phyloP scores from a whole-genome alignment of 2,888 invertebrate species.

The Megalurothrips usitatus region DNA sequence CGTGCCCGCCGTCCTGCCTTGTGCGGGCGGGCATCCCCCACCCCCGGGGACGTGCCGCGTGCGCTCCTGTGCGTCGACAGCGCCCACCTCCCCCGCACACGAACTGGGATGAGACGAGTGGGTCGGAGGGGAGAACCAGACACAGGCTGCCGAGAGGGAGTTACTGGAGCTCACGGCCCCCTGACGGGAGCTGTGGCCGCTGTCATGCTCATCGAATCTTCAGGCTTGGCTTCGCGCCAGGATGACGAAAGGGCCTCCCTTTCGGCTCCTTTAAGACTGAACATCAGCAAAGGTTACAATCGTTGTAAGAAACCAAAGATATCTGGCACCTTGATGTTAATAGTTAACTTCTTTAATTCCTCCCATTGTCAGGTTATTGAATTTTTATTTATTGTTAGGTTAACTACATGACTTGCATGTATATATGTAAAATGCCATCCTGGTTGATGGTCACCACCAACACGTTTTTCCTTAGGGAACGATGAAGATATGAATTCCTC shows the following conservation, averaged over 20 bases:
- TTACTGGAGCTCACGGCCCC: no score
- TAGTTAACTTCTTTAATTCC: background rate
- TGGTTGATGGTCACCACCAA: background rate
- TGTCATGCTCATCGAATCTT: background rate
- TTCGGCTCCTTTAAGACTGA: background rate
- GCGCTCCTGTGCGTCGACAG: no score
- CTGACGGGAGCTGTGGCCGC: background rate
- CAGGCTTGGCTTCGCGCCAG: background rate
- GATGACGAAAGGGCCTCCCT: background rate
- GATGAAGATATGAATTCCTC: no score
- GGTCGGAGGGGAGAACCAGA: no score
- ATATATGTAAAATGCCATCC: background rate
- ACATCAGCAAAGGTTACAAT: background rate
- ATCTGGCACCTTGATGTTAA: background rate
- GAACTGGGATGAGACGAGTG: no score
- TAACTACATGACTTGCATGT: background rate
- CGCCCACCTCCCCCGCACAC: no score
- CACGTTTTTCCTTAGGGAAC: no score
- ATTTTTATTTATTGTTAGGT: constrained; percentile 14
- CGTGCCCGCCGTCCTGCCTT: no score
- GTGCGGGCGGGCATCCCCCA: no score
- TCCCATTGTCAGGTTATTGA: background rate
- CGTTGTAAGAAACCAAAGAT: constrained; percentile 7
- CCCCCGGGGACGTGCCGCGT: no score
- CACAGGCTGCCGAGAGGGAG: no score